Conservation (phyloP, 1,140 invertebrate species). For the Planococcus citri region DNA sequence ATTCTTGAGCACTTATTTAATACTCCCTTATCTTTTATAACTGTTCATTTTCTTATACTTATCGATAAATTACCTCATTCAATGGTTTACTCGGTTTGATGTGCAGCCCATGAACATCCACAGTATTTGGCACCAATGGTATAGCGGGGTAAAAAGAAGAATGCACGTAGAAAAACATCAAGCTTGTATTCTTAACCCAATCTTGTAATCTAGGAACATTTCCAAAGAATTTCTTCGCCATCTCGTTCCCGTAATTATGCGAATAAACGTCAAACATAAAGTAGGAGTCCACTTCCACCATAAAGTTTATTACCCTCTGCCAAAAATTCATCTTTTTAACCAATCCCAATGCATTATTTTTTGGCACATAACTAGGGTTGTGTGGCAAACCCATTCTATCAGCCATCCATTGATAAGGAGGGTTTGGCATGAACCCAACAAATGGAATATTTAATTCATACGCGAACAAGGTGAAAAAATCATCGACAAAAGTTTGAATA, state of each 20-base stretch:
- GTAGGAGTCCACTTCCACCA: neutral
- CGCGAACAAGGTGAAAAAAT: conserved; percentile 28
- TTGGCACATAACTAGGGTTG: conserved; percentile 24
- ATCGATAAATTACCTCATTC: too few species aligned
- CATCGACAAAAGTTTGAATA: conserved; percentile 22
- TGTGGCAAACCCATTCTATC: conserved; percentile 29
- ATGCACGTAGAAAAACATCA: conserved; percentile 44
- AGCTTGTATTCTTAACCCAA: conserved; percentile 29
- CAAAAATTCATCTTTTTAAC: conserved; percentile 9
- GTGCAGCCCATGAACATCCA: conserved; percentile 47
- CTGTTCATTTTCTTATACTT: too few species aligned
- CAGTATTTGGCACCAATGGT: conserved; percentile 36
- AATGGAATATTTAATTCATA: conserved; percentile 36
- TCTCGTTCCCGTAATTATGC: too few species aligned
- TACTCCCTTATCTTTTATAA: too few species aligned
- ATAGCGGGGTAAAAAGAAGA: conserved; percentile 37
- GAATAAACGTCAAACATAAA: neutral
- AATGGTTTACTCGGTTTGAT: too few species aligned
- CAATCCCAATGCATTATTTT: neutral
- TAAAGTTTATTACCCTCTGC: neutral
- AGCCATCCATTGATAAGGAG: conserved; percentile 45
- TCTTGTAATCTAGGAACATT: too few species aligned
- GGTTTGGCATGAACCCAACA: conserved; percentile 41
- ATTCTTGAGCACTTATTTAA: too few species aligned
- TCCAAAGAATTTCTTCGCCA: too few species aligned